These are phyloP conservation scores for human DNA, from an alignment of 2,113 vertebrate genomes.

Conservation along the genomic window GRCh38 chr6:44563501-44564000, in stretches of 20 bases:
- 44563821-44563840: neutral
- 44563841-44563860: neutral
- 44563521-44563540: fast-evolving
- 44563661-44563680: neutral
- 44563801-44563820: neutral
- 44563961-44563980: neutral
- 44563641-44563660: neutral
- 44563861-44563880: neutral
- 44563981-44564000: neutral
- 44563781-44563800: fast-evolving
- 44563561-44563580: too few species aligned
- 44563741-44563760: neutral
- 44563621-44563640: neutral
- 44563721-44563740: fast-evolving
- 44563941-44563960: neutral
- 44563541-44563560: fast-evolving
- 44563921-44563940: constrained; percentile 8
- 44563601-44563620: neutral
- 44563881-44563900: constrained; percentile 60
- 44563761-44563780: neutral
- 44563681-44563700: neutral
- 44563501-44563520: too few species aligned
- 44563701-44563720: neutral
- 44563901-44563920: constrained; percentile 34
- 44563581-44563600: fast-evolving